Base-by-base conservation (phyloP, 2,888 invertebrate species). In the Nasonia oneida region DNA sequence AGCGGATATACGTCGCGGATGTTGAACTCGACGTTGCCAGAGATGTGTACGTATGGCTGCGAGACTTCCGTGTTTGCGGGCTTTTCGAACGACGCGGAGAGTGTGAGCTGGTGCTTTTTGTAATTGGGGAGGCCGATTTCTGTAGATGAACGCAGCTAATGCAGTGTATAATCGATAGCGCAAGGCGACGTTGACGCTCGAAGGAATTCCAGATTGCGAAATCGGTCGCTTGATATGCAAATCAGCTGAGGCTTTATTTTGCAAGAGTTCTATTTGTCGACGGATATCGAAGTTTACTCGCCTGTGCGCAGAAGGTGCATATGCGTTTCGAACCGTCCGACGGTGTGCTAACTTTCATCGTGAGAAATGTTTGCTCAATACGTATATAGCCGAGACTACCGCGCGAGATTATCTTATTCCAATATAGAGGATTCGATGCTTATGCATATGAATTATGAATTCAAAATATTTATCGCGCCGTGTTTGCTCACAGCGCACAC, bases 1-100 rank as follows among this genome's bases (percentile, higher is more conserved):
- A 71, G 18, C 71, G 23, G 73, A 67, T 29, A 33, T 37, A 18
- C 71, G 71, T n/a, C 39, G 73, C 73, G 73, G 47, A 67, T 67
- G 33, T 67, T 67, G 67, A 67, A 67, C 33, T 67, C 67, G 67
- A 67, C n/a, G 67, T 33, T 61, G 57, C 23, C 57, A 33, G 29
- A 61, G 4, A 18, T 5, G 53, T n/a, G 57, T 61, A 15, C 6
- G 57, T 61, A n/a, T n/a, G 10, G 10, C 5, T 18, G 10, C 14
- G 57, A n/a, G 57, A 61, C 57, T 61, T 61, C 57, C 23, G 57
- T n/a, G 57, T 61, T 61, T 61, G 57, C 8, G 57, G 57, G 57
- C 8, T 61, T 61, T 53, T 53, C 18, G 15, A 53, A 15, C 18
- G 53, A 53, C 3, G 18, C 3, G 18, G 50, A 15, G 53, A 53